Conservation (phyloP, 2,113 vertebrate genomes). For the Pluvianellus socialis region DNA sequence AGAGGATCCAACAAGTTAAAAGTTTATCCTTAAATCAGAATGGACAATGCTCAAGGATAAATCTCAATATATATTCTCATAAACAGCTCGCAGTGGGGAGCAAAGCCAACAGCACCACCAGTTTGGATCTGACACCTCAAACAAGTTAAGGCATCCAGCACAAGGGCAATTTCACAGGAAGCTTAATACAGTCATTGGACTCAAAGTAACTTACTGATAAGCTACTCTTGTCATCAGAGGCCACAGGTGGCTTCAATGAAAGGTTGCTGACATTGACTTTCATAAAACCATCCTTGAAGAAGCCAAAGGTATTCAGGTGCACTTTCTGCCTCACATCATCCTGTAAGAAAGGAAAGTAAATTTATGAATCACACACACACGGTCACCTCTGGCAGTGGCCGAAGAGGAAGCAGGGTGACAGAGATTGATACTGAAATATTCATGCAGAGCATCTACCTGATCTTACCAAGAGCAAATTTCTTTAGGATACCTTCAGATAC, state of each 20-base stretch:
- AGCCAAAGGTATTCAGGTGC: slow-evolving; percentile 87
- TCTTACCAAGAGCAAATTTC: background rate
- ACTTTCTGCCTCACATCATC: slow-evolving; percentile 85
- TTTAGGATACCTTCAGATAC: background rate
- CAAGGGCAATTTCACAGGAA: background rate
- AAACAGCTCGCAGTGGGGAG: background rate
- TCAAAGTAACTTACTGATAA: slow-evolving; percentile 55
- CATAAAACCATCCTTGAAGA: slow-evolving; percentile 86
- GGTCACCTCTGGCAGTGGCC: background rate
- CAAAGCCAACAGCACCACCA: background rate
- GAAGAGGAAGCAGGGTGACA: background rate
- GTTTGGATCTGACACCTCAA: background rate
- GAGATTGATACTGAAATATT: background rate
- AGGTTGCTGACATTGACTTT: slow-evolving; percentile 78
- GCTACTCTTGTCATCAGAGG: background rate
- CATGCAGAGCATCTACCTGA: background rate
- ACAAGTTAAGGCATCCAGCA: background rate
- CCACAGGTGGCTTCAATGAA: slow-evolving; percentile 42
- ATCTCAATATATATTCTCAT: background rate
- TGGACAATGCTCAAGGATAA: background rate
- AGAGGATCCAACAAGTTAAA: background rate
- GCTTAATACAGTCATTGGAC: background rate
- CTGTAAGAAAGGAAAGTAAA: slow-evolving; percentile 45
- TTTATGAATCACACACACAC: background rate
- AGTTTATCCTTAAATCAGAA: background rate